Conservation (phyloP, 2,113 vertebrate genomes). For the Rhinoptilus africanus region DNA sequence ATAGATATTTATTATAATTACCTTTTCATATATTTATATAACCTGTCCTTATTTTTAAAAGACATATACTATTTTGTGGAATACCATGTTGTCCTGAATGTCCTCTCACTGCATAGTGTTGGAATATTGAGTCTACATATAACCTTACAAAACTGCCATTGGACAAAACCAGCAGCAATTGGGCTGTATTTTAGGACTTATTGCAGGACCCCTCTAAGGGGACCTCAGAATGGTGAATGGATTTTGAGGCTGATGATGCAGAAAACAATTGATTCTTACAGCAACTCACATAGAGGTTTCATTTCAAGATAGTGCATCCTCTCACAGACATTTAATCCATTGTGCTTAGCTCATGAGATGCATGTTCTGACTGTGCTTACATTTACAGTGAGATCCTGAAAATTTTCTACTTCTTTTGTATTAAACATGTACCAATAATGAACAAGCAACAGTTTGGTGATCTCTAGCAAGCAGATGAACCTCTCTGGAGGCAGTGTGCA, state of each 20-base stretch:
- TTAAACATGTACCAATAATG: neutral
- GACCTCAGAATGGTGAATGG: neutral
- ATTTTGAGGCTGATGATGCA: neutral
- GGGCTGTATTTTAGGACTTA: neutral
- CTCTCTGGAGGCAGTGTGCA: neutral
- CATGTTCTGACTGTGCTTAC: neutral
- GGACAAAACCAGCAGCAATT: neutral
- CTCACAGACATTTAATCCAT: neutral
- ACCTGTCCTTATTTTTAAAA: neutral
- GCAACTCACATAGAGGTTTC: neutral
- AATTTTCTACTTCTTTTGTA: neutral
- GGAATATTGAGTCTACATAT: neutral
- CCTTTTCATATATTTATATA: neutral
- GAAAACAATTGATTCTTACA: neutral
- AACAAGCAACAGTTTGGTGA: neutral
- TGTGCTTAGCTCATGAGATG: neutral
- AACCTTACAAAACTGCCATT: neutral
- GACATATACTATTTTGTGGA: neutral
- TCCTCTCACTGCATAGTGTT: neutral
- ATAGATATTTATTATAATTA: neutral
- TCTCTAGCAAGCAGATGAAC: neutral
- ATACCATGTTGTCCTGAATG: neutral
- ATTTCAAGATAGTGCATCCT: neutral
- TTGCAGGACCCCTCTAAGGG: neutral
- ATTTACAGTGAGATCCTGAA: neutral